Evolutionary conservation across 2,888 invertebrate genomes (phyloP), one percentile per base, ranked within the genome.

Genomic region (Drosophila hawaiiensis): DNA sequence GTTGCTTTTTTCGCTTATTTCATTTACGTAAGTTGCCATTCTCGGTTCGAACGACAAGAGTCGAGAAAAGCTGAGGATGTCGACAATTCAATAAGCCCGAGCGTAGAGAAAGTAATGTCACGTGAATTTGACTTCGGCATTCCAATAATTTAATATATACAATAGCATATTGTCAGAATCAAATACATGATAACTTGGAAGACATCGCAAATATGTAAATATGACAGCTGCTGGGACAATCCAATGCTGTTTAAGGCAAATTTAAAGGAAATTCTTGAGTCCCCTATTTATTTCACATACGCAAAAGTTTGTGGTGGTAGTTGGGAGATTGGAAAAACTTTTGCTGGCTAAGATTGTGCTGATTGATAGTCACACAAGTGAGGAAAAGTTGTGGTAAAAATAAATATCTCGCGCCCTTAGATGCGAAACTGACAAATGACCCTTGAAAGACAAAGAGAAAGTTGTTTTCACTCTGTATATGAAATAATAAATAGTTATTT

Each of bases 281-380:
- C 29, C 29, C 29, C 41, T 53, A n/a, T 29, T 55, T 55, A 65
- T 61, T 64, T 56, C 47, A 66, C 50, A 64, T 54, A n/a, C 50
- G 56, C 50, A 37, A 31, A 75, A 67, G 75, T 74, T 63, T 50
- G 49, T 28, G 28, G 1, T 16, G 16, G 6, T 12, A 9, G 50
- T 19, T 28, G 19, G 47, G n/a, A 25, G 52, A 28, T 43, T 2
- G 54, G 19, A 14, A 50, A 58, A 74, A 78, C 53, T 80, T 77
- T 74, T 67, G 68, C 74, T 73, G 49, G 67, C 66, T 62, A 66
- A 65, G 80, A 80, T 77, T 68, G 81, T 66, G 75, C 68, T 78
- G 80, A 80, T 80, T 80, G 80, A 80, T 80, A 63, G 80, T 61
- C 62, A 54, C 41, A 37, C 53, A 68, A 33, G 56, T 29, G 39